Percentiles rank a stretch among this genome's conserved stretches.
Conservation (phyloP, 2,888 invertebrate genomes). For the Amorpha juglandis region DNA sequence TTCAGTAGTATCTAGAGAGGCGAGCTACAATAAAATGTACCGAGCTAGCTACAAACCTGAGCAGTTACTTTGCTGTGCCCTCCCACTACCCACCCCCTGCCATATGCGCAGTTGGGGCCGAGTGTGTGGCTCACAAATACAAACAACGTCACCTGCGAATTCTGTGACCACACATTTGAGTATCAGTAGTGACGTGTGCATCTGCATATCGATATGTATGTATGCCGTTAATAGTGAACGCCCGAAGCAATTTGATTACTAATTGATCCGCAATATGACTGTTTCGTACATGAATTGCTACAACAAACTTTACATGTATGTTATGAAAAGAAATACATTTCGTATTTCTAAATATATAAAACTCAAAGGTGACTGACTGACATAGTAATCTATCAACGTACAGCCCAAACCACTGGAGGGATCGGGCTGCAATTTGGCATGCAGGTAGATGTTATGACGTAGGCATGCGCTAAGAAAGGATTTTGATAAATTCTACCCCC, state of each 20-base stretch:
- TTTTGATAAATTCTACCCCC: no score
- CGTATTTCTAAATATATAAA: no score
- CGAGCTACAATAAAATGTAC: slow-evolving; percentile 84
- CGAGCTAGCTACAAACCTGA: slow-evolving; percentile 81
- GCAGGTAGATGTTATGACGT: no score
- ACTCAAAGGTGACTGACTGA: no score
- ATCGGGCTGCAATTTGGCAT: no score
- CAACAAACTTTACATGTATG: not conserved
- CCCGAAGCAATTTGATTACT: slow-evolving; percentile 55
- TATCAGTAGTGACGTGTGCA: slow-evolving; percentile 63
- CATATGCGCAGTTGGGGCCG: slow-evolving; percentile 70
- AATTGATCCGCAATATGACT: slow-evolving; percentile 52
- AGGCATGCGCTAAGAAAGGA: no score
- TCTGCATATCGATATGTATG: slow-evolving; percentile 62
- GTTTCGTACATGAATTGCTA: slow-evolving; percentile 19
- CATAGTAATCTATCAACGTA: no score
- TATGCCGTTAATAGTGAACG: slow-evolving; percentile 51
- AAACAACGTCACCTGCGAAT: slow-evolving; percentile 60
- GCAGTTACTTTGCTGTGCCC: slow-evolving; percentile 72
- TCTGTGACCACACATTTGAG: slow-evolving; percentile 58
- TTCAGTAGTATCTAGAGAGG: slow-evolving; percentile 77
- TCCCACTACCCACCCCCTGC: slow-evolving; percentile 46
- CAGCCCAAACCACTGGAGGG: no score
- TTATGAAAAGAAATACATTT: no score
- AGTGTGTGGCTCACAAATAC: slow-evolving; percentile 50